Conservation (phyloP, 30 jellyfish, hydroid and myxozoan genomes). For the Pseudorhiza aurosa region DNA sequence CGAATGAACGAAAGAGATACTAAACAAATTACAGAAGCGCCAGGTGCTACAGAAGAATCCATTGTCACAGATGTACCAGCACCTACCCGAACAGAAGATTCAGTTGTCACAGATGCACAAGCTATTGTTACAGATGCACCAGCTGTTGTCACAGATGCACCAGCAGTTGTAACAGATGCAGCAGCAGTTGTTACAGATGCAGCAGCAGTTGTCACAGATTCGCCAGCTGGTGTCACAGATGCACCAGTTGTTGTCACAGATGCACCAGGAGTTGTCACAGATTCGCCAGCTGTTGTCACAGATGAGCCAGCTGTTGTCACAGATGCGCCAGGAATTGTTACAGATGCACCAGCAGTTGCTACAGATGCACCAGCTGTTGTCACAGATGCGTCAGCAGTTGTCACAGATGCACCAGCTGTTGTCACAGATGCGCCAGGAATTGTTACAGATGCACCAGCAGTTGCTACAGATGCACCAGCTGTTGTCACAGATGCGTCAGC, state of each 20-base stretch:
- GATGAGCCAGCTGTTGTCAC: constrained; percentile 1
- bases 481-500: background rate
- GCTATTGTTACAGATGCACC: background rate
- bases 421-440: constrained; percentile 12
- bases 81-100: no score
- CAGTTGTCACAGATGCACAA: background rate
- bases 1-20: no score
- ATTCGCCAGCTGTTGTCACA: background rate
- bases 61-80: constrained; percentile 11
- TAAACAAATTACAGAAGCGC: background rate
- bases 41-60: background rate
- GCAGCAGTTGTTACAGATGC: background rate
- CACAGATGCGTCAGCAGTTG: constrained; percentile 6
- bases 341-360: constrained; percentile 5
- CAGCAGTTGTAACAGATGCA: background rate
- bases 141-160: background rate
- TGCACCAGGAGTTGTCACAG: constrained; percentile 1
- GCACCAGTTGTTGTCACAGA: background rate
- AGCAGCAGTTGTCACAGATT: background rate
- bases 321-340: background rate
- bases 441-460: constrained; percentile 13
- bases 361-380: background rate
- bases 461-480: constrained; percentile 3
- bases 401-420: constrained; percentile 1
- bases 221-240: background rate